phyloP scores from a whole-genome alignment of 1,140 invertebrate genomes.

The Drosophila pallidifrons region DNA sequence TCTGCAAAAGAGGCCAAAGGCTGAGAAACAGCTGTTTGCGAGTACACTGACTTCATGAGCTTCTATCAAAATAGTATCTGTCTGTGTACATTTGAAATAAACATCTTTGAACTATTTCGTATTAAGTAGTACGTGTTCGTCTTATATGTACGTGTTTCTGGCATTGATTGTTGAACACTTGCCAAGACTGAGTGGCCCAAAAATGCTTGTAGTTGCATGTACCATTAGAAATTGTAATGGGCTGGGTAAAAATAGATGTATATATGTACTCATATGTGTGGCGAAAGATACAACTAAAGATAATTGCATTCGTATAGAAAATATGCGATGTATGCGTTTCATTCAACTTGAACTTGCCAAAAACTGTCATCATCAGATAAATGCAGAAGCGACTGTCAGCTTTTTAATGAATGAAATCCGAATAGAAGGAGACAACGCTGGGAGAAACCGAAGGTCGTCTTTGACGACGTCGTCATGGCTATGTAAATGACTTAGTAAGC shows the following conservation, averaged over 20 bases:
- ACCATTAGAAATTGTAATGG: conserved; percentile 58
- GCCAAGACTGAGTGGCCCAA: conserved; percentile 31
- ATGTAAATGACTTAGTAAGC: conserved; percentile 35
- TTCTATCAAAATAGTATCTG: conserved; percentile 3
- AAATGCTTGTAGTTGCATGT: conserved; percentile 7
- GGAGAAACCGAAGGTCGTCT: conserved; percentile 18
- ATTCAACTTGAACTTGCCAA: conserved; percentile 81
- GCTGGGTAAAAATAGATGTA: conserved; percentile 68
- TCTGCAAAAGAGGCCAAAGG: conserved; percentile 25
- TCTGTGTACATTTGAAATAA: conserved; percentile 19
- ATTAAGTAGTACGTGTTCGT: conserved; percentile 27
- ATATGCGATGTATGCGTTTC: conserved; percentile 42
- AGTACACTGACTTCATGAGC: conserved; percentile 7
- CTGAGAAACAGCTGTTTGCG: conserved; percentile 48
- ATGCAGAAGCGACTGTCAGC: conserved; percentile 19
- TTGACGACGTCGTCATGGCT: not conserved
- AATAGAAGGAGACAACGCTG: not conserved
- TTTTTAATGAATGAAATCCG: conserved; percentile 71
- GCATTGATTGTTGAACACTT: conserved; percentile 23
- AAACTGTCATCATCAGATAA: conserved; percentile 42
- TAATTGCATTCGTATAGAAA: conserved; percentile 5
- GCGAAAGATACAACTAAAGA: not conserved
- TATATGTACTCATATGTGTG: conserved; percentile 2
- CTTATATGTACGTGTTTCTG: not conserved
- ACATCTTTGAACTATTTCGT: conserved; percentile 33